Evolutionary conservation across 2,113 vertebrate genomes (phyloP), one percentile per base, ranked within the genome.

Genomic region (Pleuronectes platessa): DNA sequence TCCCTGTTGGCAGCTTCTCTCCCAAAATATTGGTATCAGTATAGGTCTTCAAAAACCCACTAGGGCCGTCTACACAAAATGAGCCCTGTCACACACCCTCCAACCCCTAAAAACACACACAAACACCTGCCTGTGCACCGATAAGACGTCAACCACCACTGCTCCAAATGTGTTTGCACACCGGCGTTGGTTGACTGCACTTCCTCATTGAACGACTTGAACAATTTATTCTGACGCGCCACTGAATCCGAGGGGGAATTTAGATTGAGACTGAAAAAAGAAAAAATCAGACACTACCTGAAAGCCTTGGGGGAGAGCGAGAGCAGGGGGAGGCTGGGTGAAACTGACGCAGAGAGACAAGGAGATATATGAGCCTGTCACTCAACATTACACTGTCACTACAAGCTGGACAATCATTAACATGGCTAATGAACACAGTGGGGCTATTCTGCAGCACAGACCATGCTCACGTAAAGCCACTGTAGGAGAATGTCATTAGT

Each of bases 161-260:
- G 72, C 74, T 78, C 73, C 68, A 84, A 87, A 88, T 90, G 84
- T 89, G 90, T 90, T 90, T 90, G 88, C 91, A 85, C 86, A 82
- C 73, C 24, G 58, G 90, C 23, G 65, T 63, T 84, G 81, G 82
- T 89, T 87, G 70, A 84, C 82, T 91, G 90, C 84, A 79, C 87
- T 88, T 91, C 86, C 88, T 91, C 87, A 90, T 82, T 91, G 88
- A 91, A 87, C 78, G 58, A 83, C 84, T 85, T 69, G 55, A 90
- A 88, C 86, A 81, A 89, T 92, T 89, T 91, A 90, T 90, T 90
- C 80, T 77, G 85, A 92, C 70, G 78, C 61, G 49, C 76, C 37
- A 40, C 80, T 69, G 76, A 90, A 90, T 90, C 85, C 68, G 15
- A 90, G 68, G 24, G 78, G 88, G 81, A 88, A 84, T 92, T 90